Base-by-base conservation (phyloP, 2,113 vertebrate genomes). In the Menura novaehollandiae region DNA sequence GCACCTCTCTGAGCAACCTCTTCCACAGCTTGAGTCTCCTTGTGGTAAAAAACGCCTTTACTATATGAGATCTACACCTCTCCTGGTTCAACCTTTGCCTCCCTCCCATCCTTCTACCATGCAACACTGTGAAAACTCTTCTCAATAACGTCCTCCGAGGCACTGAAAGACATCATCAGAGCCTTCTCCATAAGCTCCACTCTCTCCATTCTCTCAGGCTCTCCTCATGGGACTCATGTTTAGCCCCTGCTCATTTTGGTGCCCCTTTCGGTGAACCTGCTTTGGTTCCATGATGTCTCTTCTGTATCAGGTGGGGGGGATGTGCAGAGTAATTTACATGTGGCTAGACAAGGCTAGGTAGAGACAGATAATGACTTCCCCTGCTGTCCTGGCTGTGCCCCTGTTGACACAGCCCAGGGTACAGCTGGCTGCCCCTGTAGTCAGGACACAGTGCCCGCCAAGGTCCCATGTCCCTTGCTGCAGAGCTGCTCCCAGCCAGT, bases 241-340 rank as follows among this genome's bases (percentile, higher is more conserved):
- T 37, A 37, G 58, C 13, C 9, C 15, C 9, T 43, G 35, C 26
- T 15, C 32, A 37, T 37, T 51, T 37, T 0, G 0, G 10, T 32
- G 53, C 13, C 7, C n/a, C 19, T 44, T 59, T 44, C n/a, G 23
- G n/a, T 43, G 44, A 84, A 23, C 7, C 4, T 46, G 49, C 44
- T 80, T 30, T 30, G 43, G n/a, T 76, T 71, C 59, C 13, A 22
- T 41, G 44, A 47, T 5, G 23, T 20, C 7, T 49, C 39, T 30
- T 30, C 30, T 58, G 9, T 15, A 30, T 5, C 2, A 4, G 10
- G 23, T 8, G 4, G 5, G 10, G 16, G 5, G 5, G 24, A 15
- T 20, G 37, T 2, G n/a, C 20, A 58, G 37, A 64, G n/a, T n/a
- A 46, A 81, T 35, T 47, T 5, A 59, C 49, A 37, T 3, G 32